Conservation (phyloP, 2,888 invertebrate genomes). For the Idaea biselata region DNA sequence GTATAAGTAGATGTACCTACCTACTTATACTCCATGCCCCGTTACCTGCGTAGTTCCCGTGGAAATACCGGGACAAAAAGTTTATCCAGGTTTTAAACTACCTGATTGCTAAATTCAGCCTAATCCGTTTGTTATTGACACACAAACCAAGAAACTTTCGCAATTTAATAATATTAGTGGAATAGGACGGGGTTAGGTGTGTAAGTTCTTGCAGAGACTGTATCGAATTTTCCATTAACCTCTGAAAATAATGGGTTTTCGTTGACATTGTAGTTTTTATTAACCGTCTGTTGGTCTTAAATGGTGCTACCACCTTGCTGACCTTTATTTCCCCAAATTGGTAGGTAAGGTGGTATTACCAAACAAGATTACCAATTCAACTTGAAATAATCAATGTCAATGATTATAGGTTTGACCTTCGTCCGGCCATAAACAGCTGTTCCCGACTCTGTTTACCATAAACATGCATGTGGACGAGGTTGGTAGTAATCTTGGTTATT, state of each 20-base stretch:
- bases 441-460: background rate
- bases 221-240: background rate
- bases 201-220: background rate
- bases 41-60: too few relatives aligned
- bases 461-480: background rate
- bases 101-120: too few relatives aligned
- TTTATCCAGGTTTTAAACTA: too few relatives aligned
- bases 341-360: background rate
- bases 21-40: too few relatives aligned
- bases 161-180: too few relatives aligned
- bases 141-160: too few relatives aligned
- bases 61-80: too few relatives aligned
- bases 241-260: background rate
- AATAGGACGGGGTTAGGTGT: too few relatives aligned
- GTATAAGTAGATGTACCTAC: too few relatives aligned
- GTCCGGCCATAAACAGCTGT: background rate
- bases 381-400: slow-evolving; percentile 1
- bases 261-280: background rate
- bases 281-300: background rate
- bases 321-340: background rate
- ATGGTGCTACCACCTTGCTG: background rate
- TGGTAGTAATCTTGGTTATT: background rate
- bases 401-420: background rate
- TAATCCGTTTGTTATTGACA: too few relatives aligned
- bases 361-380: background rate